Base-by-base conservation (phyloP, 2,113 vertebrate genomes). In the Nycticryphes semicollaris region DNA sequence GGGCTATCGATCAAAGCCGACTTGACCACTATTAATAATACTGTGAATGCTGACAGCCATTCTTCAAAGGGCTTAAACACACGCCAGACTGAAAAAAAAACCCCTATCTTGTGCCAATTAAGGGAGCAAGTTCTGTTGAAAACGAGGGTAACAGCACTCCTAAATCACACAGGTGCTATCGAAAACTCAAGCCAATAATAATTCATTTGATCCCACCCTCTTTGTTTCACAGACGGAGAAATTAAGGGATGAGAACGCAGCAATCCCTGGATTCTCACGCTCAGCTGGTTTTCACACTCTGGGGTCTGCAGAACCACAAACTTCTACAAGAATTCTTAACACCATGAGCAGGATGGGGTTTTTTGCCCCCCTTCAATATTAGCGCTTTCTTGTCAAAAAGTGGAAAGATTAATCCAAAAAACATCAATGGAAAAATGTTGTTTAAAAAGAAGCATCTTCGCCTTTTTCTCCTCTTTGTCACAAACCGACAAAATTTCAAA, bases 41-140 rank as follows among this genome's bases (percentile, higher is more conserved):
- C 19, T 33, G 4, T 0, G 35, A 53, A 50, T 1, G 72, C 39
- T 39, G 39, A 23, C 37, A 68, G 43, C 7, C 37, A 3, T 76
- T 81, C 69, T 60, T 89, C 74, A 59, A 57, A 92, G 62, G 6
- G 62, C 66, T 93, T 53, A 73, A 87, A 64, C 60, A 43, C 47
- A 47, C 3, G 43, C 73, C 74, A 75, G 94, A 45, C 35, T 59
- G 84, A 82, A 93, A 95, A 74, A 39, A 84, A 93, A 95, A 43
- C 10, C 64, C 27, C 59, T 47, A 60, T n/a, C 91, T 54, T 54
- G 57, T 77, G 69, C 0, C 10, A 91, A 68, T 77, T 74, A 69
- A 88, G 37, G 59, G 39, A 77, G 85, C n/a, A 17, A 92, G 73
- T n/a, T 59, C 76, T 84, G 73, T 10, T 90, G 79, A 84, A 93